A percentile compares a stretch with the other conserved stretches of the same genome.
Evolutionary conservation across 2,113 vertebrate genomes (phyloP).

Genomic region (Garra rufa): DNA sequence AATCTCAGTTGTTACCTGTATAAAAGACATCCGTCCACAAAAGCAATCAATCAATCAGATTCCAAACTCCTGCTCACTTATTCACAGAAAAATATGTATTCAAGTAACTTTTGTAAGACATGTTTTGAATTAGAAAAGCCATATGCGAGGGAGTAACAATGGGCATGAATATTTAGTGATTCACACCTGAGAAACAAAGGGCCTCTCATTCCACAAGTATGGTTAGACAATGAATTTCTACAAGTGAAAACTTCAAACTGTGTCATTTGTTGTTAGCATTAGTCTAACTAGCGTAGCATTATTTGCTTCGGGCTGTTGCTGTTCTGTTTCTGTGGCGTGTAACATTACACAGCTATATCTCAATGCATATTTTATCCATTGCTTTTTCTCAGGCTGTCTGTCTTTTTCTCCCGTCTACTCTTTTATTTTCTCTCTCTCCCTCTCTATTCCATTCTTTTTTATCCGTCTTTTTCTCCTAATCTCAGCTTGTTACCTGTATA

Average conservation of each 20-base stretch:
- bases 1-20: no score
- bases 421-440: not conserved
- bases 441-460: conserved; percentile 18
- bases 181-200: not conserved
- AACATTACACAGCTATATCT: not conserved
- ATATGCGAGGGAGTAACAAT: not conserved
- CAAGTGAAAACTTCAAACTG: not conserved
- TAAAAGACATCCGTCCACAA: no score
- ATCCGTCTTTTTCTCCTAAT: conserved; percentile 25
- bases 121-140: not conserved
- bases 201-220: not conserved
- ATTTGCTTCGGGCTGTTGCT: not conserved
- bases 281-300: conserved; percentile 15
- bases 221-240: not conserved
- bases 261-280: conserved; percentile 23
- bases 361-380: conserved; percentile 22
- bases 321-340: not conserved
- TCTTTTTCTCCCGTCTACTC: conserved; percentile 16
- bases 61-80: no score
- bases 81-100: not conserved
- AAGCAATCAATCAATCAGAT: no score
- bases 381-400: conserved; percentile 33
- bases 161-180: not conserved
- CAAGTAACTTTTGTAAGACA: not conserved
- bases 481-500: no score